Base-by-base conservation (phyloP, 1,140 invertebrate genomes). In the Augochlora pura region DNA sequence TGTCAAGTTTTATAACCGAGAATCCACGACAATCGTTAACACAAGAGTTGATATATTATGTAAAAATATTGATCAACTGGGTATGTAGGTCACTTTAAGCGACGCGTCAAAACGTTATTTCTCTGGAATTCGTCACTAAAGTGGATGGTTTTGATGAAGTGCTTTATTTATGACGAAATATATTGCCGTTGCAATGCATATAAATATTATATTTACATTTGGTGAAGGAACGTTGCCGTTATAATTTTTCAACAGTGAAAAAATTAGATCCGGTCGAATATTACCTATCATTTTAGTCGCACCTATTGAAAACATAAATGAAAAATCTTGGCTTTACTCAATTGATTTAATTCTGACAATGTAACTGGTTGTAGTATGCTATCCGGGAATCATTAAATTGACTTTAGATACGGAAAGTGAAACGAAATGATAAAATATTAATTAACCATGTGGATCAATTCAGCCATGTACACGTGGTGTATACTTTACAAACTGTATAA, bases 81-180 rank as follows among this genome's bases (percentile, higher is more conserved):
- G n/a, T 7, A 78, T 75, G 65, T 85, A 77, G 83, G 81, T 77
- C 77, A 65, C 32, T 67, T 62, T 63, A 18, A 7, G 39, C 63
- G 39, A 80, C 9, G 16, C 0, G 60, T 74, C 46, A 60, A 67
- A 67, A 52, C 27, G 23, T 38, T 62, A 71, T 42, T 21, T 7
- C 16, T 25, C 39, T 25, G 12, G n/a, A 42, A 27, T 27, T 32
- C 65, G 60, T 4, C 8, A 60, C 21, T 6, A 1, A n/a, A n/a
- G 38, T 64, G n/a, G 32, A 54, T 63, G 8, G 12, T 42, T 46
- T 5, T 46, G 14, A 25, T 21, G 6, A 39, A 23, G 8, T 10
- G 10, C 5, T 65, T 12, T 38, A 18, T 5, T 16, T 38, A 38
- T 23, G 7, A 18, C 5, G 0, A 21, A 63, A 63, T 32, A 63